Base-by-base conservation (phyloP, 2,888 invertebrate species). In the Lepidonotus clava region DNA sequence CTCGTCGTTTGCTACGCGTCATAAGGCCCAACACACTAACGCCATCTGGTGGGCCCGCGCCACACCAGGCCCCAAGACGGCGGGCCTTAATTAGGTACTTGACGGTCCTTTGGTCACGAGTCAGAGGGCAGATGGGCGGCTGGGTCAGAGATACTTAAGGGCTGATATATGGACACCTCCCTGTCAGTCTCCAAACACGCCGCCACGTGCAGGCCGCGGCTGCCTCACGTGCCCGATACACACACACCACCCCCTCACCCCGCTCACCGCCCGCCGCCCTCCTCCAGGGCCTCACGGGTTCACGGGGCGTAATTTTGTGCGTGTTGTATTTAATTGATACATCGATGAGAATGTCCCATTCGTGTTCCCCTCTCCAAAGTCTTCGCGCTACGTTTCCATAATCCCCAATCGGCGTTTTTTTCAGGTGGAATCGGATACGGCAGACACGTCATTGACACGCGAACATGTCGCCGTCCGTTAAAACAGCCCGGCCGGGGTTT, bases 11-110 rank as follows among this genome's bases (percentile, higher is more conserved):
- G 56, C 14, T n/a, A n/a, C 56, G 56, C 56, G 56, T n/a, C 56
- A 56, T 11, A 8, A 5, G 24, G 28, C 34, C 71, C 38, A 24
- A 71, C 71, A 14, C 38, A 18, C 34, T 34, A 38, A 2, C 71
- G 38, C 71, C 71, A 34, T 71, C 71, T 71, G 71, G 71, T 38
- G 71, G 71, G 36, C 38, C 1, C 6, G 71, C 36, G 4, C 71
- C 1, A 24, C 14, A 38, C 71, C 14, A n/a, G n/a, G n/a, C n/a
- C 5, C 4, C 0, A 21, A 32, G 71, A 71, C 0, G 71, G 36
- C 24, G 38, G 38, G 38, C 24, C 61, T 24, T 18, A 61, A 61
- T 61, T 24, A 61, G 61, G 61, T 28, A 61, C 61, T 61, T 61
- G 28, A 28, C 28, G 61, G 28, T 28, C 28, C 28, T 61, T 61